These are phyloP conservation scores for Phlogophora meticulosa DNA, from an alignment of 2,888 invertebrate species.

Conservation along the genomic window DNA sequence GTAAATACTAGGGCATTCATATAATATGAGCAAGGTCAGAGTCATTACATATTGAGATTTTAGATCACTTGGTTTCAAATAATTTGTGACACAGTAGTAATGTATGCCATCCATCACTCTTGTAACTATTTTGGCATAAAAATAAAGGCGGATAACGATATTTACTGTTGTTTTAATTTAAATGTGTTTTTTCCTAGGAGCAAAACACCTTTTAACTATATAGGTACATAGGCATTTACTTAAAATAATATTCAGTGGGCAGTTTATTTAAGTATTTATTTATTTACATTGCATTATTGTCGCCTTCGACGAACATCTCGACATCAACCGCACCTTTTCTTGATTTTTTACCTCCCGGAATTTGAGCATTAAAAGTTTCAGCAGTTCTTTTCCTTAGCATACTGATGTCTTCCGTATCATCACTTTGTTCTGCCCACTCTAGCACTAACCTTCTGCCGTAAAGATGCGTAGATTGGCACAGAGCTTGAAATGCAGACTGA, in stretches of 20 bases:
- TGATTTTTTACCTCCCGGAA: conserved; percentile 87
- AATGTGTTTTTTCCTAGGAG: background rate
- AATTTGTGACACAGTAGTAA: conserved; percentile 52
- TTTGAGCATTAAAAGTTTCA: conserved; percentile 85
- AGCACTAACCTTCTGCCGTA: conserved; percentile 98
- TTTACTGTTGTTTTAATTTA: conserved; percentile 35
- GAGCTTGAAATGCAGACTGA: conserved; percentile 97
- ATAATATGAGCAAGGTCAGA: conserved; percentile 39
- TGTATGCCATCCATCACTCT: conserved; percentile 69
- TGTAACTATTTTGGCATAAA: conserved; percentile 74
- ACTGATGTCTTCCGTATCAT: conserved; percentile 93
- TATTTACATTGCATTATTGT: conserved; percentile 67
- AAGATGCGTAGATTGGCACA: conserved; percentile 99
- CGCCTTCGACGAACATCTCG: conserved; percentile 85
- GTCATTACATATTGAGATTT: conserved; percentile 45
- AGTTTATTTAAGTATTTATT: conserved; percentile 17
- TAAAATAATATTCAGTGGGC: background rate
- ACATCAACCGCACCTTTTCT: conserved; percentile 87
- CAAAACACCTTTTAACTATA: background rate
- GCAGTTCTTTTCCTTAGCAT: conserved; percentile 97
- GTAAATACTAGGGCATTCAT: conserved; percentile 68
- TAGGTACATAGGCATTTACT: background rate
- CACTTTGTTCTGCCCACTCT: conserved; percentile 97
- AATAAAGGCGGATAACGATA: conserved; percentile 76
- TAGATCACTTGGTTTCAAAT: conserved; percentile 43